Base-by-base conservation (phyloP, 2,888 invertebrate genomes). In the Smittia sp. region DNA sequence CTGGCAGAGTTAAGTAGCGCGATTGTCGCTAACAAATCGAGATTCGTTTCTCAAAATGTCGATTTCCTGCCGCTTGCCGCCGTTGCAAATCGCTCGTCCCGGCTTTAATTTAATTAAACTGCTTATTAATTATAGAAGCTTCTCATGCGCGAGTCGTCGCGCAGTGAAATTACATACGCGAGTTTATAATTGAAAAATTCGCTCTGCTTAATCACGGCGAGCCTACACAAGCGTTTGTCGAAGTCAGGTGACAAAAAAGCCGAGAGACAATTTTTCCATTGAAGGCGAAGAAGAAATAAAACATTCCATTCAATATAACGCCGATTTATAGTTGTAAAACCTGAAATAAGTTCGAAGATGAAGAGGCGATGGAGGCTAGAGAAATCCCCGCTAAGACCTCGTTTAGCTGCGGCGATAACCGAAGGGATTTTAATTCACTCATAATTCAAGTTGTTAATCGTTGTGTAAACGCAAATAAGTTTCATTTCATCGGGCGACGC, bases 81-180 rank as follows among this genome's bases (percentile, higher is more conserved):
- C n/a, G 58, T 22, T 3, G 18, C 22, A 25, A 63, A 63, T 63
- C 27, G 20, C 25, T 22, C 58, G 4, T 58, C 15, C 58, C 22
- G 3, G 63, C 63, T 63, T 63, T 63, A 63, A 63, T 63, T 63
- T 27, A 63, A 63, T 63, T 63, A 63, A 63, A 63, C 13, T 25
- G 63, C 63, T 63, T 63, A 63, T 25, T 63, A 63, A 63, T 63
- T 63, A 63, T 63, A 1, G n/a, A 63, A 3, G 11, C 3, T 2
- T 46, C 15, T 46, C 46, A 22, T 58, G 25, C 3, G 13, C 27
- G 63, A 11, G 15, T 22, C 24, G 24, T 24, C 11, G 58, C 22
- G 63, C 20, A 63, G n/a, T 15, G 13, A 15, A 63, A 63, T 62
- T 63, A 63, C 63, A 63, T 27, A 22, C 27, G 25, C 15, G 63